Conservation (phyloP, 2,888 invertebrate genomes). For the Acanthoscelides obtectus region DNA sequence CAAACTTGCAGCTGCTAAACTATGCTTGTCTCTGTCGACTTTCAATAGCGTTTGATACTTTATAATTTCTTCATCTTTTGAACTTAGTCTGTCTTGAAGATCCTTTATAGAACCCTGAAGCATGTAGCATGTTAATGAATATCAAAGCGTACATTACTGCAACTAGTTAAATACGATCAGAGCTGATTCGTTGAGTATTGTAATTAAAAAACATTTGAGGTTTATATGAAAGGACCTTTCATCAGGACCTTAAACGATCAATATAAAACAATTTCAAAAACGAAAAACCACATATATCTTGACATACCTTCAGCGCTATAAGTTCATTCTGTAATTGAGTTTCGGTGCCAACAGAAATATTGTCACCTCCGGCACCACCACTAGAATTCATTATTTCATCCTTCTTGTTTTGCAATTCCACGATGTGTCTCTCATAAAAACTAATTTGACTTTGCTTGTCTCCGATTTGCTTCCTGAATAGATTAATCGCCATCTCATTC, state of each 20-base stretch:
- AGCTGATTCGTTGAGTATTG: too few species aligned
- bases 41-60: slow-evolving; percentile 61
- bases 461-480: slow-evolving; percentile 39
- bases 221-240: too few species aligned
- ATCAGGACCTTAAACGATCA: too few species aligned
- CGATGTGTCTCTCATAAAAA: slow-evolving; percentile 42
- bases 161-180: too few species aligned
- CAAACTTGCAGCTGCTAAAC: slow-evolving; percentile 50
- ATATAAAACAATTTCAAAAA: background rate
- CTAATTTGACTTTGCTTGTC: slow-evolving; percentile 43
- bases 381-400: slow-evolving; percentile 10
- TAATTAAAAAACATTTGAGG: too few species aligned
- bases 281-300: background rate
- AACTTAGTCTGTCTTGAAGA: slow-evolving; percentile 54
- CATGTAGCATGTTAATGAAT: slow-evolving; percentile 2
- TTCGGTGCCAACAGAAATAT: slow-evolving; percentile 15
- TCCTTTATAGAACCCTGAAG: slow-evolving; percentile 48
- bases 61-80: slow-evolving; percentile 60
- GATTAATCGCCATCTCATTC: slow-evolving; percentile 38
- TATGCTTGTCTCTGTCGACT: slow-evolving; percentile 59
- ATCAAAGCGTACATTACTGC: background rate
- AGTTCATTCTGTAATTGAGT: slow-evolving; percentile 24
- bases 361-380: slow-evolving; percentile 28
- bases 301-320: slow-evolving; percentile 25
- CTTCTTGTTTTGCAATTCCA: slow-evolving; percentile 39